These are phyloP conservation scores for Sarcophaga caerulescens DNA, from an alignment of 2,888 invertebrate species.

Conservation along the genomic window DNA sequence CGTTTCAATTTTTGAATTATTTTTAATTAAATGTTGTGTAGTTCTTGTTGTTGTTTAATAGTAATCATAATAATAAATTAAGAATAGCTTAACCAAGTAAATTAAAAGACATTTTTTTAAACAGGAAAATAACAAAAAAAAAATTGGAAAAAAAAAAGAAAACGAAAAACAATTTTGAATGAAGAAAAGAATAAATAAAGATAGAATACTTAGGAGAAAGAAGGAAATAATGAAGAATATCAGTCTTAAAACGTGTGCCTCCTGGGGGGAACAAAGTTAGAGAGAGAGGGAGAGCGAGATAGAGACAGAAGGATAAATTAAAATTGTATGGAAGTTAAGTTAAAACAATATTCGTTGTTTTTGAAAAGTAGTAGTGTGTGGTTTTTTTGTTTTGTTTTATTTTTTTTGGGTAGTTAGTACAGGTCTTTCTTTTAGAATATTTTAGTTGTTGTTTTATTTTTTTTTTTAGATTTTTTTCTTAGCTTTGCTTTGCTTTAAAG, in stretches of 20 bases:
- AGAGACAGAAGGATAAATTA: conserved; percentile 1
- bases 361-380: background rate
- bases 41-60: background rate
- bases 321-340: background rate
- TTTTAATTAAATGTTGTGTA: conserved; percentile 25
- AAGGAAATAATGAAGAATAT: conserved; percentile 44
- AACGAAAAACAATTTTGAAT: conserved; percentile 40
- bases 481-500: background rate
- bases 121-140: conserved; percentile 23
- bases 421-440: background rate
- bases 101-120: conserved; percentile 1
- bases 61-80: conserved; percentile 30
- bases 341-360: conserved; percentile 36
- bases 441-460: background rate
- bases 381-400: background rate
- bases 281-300: background rate
- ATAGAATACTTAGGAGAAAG: background rate
- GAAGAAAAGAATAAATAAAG: background rate
- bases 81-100: conserved; percentile 41
- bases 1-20: background rate
- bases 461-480: background rate
- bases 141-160: conserved; percentile 14
- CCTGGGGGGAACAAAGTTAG: conserved; percentile 7
- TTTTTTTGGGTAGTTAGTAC: too few relatives aligned
- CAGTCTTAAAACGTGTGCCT: conserved; percentile 72